phyloP scores from a whole-genome alignment of 2,113 vertebrate species.

The Neodon shergylaensis region DNA sequence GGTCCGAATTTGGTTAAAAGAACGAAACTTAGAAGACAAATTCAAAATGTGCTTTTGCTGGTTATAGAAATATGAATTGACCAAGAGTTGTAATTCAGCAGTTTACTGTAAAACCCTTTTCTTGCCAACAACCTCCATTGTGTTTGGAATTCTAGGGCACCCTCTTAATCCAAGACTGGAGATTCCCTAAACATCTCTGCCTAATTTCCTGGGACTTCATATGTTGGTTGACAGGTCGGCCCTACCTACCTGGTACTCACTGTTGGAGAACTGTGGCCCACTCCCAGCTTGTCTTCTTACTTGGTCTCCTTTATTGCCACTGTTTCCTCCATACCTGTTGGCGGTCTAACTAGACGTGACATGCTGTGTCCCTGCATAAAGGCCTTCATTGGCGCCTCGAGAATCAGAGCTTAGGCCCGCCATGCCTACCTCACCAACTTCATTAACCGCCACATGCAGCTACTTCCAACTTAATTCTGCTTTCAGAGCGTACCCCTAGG shows the following conservation, averaged over 20 bases:
- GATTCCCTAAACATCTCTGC: not conserved
- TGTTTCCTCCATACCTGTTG: not conserved
- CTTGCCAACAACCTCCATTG: not conserved
- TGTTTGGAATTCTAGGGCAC: not conserved
- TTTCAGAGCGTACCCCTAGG: not conserved
- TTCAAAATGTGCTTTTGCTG: slow-evolving; percentile 14
- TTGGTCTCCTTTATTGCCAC: not conserved
- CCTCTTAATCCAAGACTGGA: not conserved
- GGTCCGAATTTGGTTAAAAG: not conserved
- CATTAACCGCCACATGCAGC: not conserved
- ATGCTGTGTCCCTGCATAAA: not conserved
- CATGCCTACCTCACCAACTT: not conserved
- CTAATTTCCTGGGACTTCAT: not conserved
- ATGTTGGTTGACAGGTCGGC: not conserved
- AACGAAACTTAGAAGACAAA: not conserved
- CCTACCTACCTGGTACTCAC: not conserved
- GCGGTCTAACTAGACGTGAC: not conserved
- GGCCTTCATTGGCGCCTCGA: not conserved
- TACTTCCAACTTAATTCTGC: not conserved
- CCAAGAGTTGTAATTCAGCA: not conserved
- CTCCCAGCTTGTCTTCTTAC: not conserved
- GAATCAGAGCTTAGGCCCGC: not conserved
- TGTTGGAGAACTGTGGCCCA: not conserved
- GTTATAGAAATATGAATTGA: slow-evolving; percentile 1
- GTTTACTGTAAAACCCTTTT: not conserved